A percentile compares a stretch with the other conserved stretches of the same genome.
phyloP scores from a whole-genome alignment of 1,140 invertebrate genomes.

The Linepithema humile region DNA sequence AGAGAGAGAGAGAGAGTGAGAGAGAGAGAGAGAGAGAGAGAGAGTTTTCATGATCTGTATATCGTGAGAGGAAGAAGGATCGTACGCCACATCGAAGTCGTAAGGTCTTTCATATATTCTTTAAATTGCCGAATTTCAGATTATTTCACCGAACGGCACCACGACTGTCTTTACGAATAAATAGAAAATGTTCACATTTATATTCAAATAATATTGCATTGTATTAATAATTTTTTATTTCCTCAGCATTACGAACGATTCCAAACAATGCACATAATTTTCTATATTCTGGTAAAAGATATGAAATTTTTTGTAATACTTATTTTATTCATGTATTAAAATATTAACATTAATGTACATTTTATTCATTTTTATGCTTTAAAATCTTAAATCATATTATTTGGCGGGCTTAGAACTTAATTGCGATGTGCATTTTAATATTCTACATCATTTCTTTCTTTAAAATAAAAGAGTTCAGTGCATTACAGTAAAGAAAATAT shows the following conservation, averaged over 20 bases:
- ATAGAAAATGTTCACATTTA: background rate
- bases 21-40: no score
- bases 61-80: constrained; percentile 15
- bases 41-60: constrained; percentile 42
- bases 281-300: background rate
- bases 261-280: background rate
- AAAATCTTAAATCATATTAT: no score
- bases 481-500: no score
- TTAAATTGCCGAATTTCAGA: background rate
- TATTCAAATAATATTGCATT: background rate
- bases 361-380: no score
- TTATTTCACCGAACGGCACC: background rate
- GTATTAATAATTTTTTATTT: background rate
- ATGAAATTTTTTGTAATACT: background rate
- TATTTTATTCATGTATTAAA: background rate
- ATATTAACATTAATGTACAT: no score
- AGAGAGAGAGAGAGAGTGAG: no score
- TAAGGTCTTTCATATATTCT: constrained; percentile 33
- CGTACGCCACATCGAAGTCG: constrained; percentile 30
- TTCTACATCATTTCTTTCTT: no score
- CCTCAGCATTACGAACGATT: background rate
- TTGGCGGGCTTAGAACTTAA: no score
- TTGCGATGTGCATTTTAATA: no score
- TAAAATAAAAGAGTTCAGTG: no score
- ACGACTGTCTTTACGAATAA: background rate